Percentiles rank a stretch among this genome's conserved stretches.
These are phyloP conservation scores for Mythimna loreyi DNA, from an alignment of 2,888 invertebrate species.

Conservation along the genomic window DNA sequence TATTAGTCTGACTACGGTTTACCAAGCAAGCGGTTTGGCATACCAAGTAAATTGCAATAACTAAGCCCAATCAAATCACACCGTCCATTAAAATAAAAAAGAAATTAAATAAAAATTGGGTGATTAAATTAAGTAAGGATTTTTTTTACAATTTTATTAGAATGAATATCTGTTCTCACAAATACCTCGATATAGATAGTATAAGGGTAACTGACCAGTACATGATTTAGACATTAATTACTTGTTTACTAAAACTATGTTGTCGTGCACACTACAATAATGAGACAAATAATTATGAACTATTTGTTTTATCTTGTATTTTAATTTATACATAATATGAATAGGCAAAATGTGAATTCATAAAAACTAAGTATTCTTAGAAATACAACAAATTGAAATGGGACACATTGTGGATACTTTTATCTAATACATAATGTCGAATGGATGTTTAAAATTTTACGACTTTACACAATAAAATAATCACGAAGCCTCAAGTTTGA, in stretches of 20 bases:
- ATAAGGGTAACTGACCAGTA: slow-evolving; percentile 24
- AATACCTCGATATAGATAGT: slow-evolving; percentile 16
- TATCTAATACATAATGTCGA: slow-evolving; percentile 80
- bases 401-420: slow-evolving; percentile 79
- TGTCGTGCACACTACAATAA: slow-evolving; percentile 66
- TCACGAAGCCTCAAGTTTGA: slow-evolving; percentile 57
- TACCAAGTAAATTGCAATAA: not conserved
- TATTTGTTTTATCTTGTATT: slow-evolving; percentile 85
- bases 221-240: slow-evolving; percentile 39
- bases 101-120: slow-evolving; percentile 39
- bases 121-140: slow-evolving; percentile 41
- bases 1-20: not conserved
- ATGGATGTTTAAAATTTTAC: slow-evolving; percentile 64
- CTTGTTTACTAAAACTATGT: slow-evolving; percentile 44
- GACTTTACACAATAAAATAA: slow-evolving; percentile 56
- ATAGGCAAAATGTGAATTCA: slow-evolving; percentile 89
- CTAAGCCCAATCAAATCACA: not conserved
- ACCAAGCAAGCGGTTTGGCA: too few relatives aligned
- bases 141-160: slow-evolving; percentile 38
- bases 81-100: slow-evolving; percentile 25
- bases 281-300: slow-evolving; percentile 77
- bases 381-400: slow-evolving; percentile 80
- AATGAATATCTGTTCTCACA: slow-evolving; percentile 21
- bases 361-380: slow-evolving; percentile 87
- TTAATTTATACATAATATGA: slow-evolving; percentile 85